Conservation (phyloP, 2,888 invertebrate species). For the Himalopsyche kuldschensis region DNA sequence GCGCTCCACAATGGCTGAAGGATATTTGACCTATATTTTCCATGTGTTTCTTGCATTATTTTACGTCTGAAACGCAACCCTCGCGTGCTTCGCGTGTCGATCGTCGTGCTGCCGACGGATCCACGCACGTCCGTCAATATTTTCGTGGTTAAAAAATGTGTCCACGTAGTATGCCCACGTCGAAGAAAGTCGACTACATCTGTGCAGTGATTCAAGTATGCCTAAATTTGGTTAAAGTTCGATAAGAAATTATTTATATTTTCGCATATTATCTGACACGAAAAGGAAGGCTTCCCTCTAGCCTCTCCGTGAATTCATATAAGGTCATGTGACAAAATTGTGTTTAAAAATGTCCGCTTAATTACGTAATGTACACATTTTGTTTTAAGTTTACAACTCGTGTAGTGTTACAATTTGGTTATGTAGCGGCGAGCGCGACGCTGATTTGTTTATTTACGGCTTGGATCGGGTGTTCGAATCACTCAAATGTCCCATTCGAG, state of each 20-base stretch:
- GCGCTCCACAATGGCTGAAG: constrained; percentile 30
- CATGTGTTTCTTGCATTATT: constrained; percentile 13
- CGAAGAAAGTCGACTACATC: constrained; percentile 21
- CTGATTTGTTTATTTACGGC: background rate
- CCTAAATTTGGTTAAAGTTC: constrained; percentile 33
- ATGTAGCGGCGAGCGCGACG: constrained; percentile 10
- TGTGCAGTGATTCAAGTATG: constrained; percentile 30
- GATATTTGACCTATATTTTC: constrained; percentile 36
- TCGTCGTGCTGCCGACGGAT: background rate
- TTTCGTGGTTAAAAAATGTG: constrained; percentile 11
- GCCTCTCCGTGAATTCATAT: constrained; percentile 14
- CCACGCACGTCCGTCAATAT: background rate
- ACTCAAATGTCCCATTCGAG: background rate
- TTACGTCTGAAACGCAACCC: background rate
- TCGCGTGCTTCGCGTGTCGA: background rate
- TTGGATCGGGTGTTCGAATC: background rate
- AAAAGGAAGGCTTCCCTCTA: background rate
- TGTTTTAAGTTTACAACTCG: constrained; percentile 32
- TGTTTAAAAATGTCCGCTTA: constrained; percentile 38
- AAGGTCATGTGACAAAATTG: constrained; percentile 38
- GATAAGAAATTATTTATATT: constrained; percentile 9
- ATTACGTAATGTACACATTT: constrained; percentile 38
- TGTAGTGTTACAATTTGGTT: constrained; percentile 35
- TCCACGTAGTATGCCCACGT: constrained; percentile 35
- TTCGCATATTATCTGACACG: background rate